Conservation (phyloP, 2,797 vertebrate species). For the Cynopterus sphinx region DNA sequence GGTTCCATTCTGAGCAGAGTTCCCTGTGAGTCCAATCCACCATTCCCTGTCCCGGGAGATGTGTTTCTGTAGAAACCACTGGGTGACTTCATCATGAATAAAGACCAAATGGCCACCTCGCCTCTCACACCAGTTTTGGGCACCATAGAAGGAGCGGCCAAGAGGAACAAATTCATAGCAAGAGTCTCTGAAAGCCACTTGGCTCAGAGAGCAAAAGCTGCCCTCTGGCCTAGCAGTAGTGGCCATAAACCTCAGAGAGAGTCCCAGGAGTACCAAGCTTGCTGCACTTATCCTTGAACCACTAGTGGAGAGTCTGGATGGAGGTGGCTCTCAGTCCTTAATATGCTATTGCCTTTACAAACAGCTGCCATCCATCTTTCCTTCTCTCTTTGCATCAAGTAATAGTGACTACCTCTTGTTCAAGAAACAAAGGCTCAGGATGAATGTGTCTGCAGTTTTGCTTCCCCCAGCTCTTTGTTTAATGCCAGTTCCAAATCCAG, state of each 20-base stretch:
- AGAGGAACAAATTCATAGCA: slow-evolving; percentile 94
- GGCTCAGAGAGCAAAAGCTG: slow-evolving; percentile 87
- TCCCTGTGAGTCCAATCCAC: slow-evolving; percentile 93
- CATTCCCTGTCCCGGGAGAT: slow-evolving; percentile 89
- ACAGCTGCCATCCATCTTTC: slow-evolving; percentile 46
- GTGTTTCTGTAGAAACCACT: slow-evolving; percentile 92
- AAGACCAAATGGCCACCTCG: slow-evolving; percentile 94
- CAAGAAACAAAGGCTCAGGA: slow-evolving; percentile 7
- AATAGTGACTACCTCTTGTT: slow-evolving; percentile 55
- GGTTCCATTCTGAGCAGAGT: slow-evolving; percentile 85
- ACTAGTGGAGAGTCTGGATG: background rate
- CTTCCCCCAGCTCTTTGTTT: slow-evolving; percentile 65
- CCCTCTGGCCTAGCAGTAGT: slow-evolving; percentile 60
- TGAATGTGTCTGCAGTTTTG: slow-evolving; percentile 7
- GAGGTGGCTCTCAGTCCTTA: background rate
- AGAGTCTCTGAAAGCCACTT: slow-evolving; percentile 89
- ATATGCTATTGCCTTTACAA: background rate
- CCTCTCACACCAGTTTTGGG: slow-evolving; percentile 94
- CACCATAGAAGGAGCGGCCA: slow-evolving; percentile 85
- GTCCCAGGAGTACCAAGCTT: slow-evolving; percentile 67
- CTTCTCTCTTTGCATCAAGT: slow-evolving; percentile 65
- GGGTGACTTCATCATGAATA: slow-evolving; percentile 90
- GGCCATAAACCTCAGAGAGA: slow-evolving; percentile 66
- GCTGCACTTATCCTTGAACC: slow-evolving; percentile 82
- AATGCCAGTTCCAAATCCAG: slow-evolving; percentile 15